Base-by-base conservation (phyloP, 2,888 invertebrate species). In the Saturnia japonica region DNA sequence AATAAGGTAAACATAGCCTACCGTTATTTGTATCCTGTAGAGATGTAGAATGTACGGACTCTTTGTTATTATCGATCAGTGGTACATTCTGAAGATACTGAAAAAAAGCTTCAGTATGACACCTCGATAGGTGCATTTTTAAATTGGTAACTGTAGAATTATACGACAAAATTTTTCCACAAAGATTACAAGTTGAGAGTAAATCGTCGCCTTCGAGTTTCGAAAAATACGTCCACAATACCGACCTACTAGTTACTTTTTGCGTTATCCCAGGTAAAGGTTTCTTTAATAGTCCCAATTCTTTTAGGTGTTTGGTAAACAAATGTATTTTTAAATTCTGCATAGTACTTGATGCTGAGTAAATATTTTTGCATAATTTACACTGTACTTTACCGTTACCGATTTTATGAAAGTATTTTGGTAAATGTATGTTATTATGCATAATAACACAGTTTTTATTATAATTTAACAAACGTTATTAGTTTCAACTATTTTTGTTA, bases 131-230 rank as follows among this genome's bases (percentile, higher is more conserved):
- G 57, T 75, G 75, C 2, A 22, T 28, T 43, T 69, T 74, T 34
- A 73, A 66, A 68, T 74, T 75, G 0, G 68, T 72, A 2, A 60
- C 28, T 6, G 72, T 68, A 0, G 70, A 60, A 67, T 70, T 72
- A 43, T 68, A 71, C 0, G 72, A 73, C 0, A 72, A 28, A 1
- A 9, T 1, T 11, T 71, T 73, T 16, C 43, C 42, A 57, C 74
- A 75, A 3, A 64, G 57, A 43, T 70, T 71, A 51, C 75, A 74
- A 11, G n/a, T 14, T 1, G 72, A 70, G 25, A 62, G 16, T n/a
- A 22, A 40, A 62, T 47, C 62, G 8, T 11, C 19, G 25, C 22
- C 57, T 60, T 60, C 6, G 8, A 45, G 14, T 34, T 67, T 70
- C 1, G 57, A 22, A 28, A 70, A 70, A 70, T 60, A 70, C 9